These are phyloP conservation scores for Tipula lateralis DNA, from an alignment of 2,888 invertebrate species.

Conservation along the genomic window DNA sequence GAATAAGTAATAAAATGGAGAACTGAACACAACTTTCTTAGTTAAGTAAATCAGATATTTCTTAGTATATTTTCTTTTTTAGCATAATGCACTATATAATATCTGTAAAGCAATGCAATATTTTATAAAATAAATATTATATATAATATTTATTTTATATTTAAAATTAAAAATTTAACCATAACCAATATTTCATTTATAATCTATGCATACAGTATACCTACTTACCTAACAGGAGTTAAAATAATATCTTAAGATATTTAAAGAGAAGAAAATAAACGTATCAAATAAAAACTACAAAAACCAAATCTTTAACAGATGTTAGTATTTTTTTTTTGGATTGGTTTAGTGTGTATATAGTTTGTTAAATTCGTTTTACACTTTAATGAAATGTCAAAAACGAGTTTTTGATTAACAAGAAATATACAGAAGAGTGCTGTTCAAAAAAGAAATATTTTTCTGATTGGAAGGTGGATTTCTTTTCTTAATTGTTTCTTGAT, in stretches of 20 bases:
- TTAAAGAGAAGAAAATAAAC: background rate
- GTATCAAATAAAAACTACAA: background rate
- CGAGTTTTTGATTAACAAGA: constrained; percentile 24
- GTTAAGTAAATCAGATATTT: too few relatives aligned
- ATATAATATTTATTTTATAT: too few relatives aligned
- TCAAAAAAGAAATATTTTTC: background rate
- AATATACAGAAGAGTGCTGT: background rate
- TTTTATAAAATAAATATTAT: too few relatives aligned
- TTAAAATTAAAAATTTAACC: too few relatives aligned
- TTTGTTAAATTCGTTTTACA: background rate
- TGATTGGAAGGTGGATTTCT: constrained; percentile 19
- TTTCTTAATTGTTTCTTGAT: constrained; percentile 24
- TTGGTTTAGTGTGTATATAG: background rate
- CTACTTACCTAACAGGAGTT: background rate
- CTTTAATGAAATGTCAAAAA: constrained; percentile 24
- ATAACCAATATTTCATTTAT: too few relatives aligned
- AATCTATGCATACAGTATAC: too few relatives aligned
- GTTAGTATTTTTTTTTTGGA: background rate
- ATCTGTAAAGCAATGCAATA: too few relatives aligned
- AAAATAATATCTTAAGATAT: background rate
- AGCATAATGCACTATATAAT: too few relatives aligned
- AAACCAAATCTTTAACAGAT: background rate
- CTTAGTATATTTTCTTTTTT: too few relatives aligned
- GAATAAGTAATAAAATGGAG: too few relatives aligned
- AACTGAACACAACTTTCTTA: too few relatives aligned